Evolutionary conservation across 2,113 vertebrate species (phyloP), one percentile per base, ranked within the genome.

Genomic region (Gymnorhina tibicen): DNA sequence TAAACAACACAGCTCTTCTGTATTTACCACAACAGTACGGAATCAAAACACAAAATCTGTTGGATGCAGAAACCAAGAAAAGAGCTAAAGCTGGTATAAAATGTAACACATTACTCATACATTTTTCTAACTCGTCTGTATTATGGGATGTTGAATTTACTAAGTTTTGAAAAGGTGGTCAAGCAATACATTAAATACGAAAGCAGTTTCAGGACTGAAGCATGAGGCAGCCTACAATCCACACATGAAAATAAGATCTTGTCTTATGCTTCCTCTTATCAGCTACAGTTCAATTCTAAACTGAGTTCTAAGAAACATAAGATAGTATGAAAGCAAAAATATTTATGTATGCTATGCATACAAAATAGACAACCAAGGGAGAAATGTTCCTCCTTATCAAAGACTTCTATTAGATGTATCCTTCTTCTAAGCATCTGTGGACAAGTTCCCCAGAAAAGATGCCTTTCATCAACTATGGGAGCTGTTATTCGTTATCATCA

Each of bases 401-500:
- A 96, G 89, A 28, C 81, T 87, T 87, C 75, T 73, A 95, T 96
- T 95, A 96, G 89, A 91, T 91, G 67, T 83, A 93, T 90, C 89
- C 85, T 87, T 68, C 89, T 94, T 93, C 94, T 87, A 83, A 89
- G 89, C 62, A 82, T 96, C 78, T 94, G 93, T 55, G 78, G 93
- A 96, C 74, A 96, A 94, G 82, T 91, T 95, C 67, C 91, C 74
- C 63, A 91, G 91, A 94, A 96, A 96, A 95, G 85, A 96, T 50
- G 66, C 91, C 87, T 97, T 96, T 97, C 91, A 96, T 96, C 87
- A 96, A 59, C 78, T 93, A 67, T 79, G 53, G 91, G 67, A 95
- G 91, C 94, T 97, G 96, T 96, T 96, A 95, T 91, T 97, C 70
- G 70, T 97, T 97, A 96, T 96, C 94, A 96, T 96, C 93, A 93